Evolutionary conservation across 1,140 invertebrate genomes (phyloP).

Genomic region (Thrips palmi): DNA sequence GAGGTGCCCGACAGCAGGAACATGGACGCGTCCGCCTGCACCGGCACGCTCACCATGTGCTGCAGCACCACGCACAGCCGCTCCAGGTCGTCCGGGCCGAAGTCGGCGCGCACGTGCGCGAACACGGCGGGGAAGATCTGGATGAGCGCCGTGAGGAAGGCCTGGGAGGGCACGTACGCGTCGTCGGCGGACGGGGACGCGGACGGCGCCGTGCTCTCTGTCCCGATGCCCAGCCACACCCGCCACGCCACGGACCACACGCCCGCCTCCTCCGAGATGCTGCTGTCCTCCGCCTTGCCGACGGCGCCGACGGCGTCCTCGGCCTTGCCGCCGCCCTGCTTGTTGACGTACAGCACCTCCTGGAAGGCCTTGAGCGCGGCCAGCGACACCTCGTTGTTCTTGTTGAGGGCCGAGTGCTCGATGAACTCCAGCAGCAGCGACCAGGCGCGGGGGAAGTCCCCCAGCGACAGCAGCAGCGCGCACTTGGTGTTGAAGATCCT

Average conservation of each 20-base stretch:
- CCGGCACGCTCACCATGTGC: conserved; percentile 58
- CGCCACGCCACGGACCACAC: conserved; percentile 67
- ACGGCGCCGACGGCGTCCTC: conserved; percentile 20
- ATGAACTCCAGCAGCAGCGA: conserved; percentile 82
- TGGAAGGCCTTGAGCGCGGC: conserved; percentile 90
- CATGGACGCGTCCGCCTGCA: conserved; percentile 62
- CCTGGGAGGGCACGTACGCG: conserved; percentile 67
- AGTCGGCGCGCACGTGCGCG: conserved; percentile 65
- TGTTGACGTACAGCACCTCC: conserved; percentile 61
- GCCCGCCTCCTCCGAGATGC: conserved; percentile 29
- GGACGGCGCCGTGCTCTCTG: conserved; percentile 45
- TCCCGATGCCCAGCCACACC: conserved; percentile 71
- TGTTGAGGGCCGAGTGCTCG: conserved; percentile 74
- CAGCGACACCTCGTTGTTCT: conserved; percentile 88
- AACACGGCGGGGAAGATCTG: conserved; percentile 90
- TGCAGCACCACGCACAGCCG: conserved; percentile 62
- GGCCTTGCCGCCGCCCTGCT: conserved; percentile 23
- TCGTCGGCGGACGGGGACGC: conserved; percentile 25
- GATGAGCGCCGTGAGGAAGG: conserved; percentile 79
- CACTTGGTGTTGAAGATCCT: conserved; percentile 80
- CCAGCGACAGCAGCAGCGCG: conserved; percentile 60
- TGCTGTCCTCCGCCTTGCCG: conserved; percentile 20
- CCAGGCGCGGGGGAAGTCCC: conserved; percentile 87
- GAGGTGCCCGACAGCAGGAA: conserved; percentile 41
- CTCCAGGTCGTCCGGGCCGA: conserved; percentile 54